phyloP scores from a whole-genome alignment of 30 jellyfish, hydroid and myxozoan genomes.

The Turritopsis rubra region DNA sequence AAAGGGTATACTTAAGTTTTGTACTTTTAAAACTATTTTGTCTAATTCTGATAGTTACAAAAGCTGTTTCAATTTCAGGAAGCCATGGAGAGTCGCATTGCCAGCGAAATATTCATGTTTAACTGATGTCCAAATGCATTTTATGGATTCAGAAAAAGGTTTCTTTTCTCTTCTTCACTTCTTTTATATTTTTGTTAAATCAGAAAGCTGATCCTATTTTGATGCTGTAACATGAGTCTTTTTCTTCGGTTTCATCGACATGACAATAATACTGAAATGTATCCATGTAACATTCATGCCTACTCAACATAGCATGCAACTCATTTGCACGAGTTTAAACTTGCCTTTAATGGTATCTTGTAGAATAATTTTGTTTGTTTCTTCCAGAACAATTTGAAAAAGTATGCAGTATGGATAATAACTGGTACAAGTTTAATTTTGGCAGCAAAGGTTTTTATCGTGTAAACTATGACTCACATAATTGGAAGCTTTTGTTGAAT shows the following conservation, averaged over 20 bases:
- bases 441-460: constrained; percentile 8
- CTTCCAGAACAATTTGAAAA: background rate
- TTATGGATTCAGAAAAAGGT: constrained; percentile 1
- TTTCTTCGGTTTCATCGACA: too few relatives aligned
- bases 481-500: background rate
- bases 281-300: background rate
- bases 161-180: background rate
- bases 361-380: background rate
- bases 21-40: background rate
- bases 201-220: too few relatives aligned
- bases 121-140: background rate
- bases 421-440: background rate
- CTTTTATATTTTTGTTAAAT: too few relatives aligned
- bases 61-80: background rate
- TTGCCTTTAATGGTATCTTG: too few relatives aligned
- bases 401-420: background rate
- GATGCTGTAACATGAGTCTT: background rate
- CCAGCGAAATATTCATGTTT: background rate
- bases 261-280: background rate
- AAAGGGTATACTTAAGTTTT: background rate
- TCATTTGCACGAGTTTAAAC: too few relatives aligned
- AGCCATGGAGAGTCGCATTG: constrained; percentile 1
- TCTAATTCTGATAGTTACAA: too few relatives aligned
- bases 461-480: background rate
- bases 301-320: too few relatives aligned